Conservation (phyloP, 2,888 invertebrate species). For the Pomacea canaliculata region DNA sequence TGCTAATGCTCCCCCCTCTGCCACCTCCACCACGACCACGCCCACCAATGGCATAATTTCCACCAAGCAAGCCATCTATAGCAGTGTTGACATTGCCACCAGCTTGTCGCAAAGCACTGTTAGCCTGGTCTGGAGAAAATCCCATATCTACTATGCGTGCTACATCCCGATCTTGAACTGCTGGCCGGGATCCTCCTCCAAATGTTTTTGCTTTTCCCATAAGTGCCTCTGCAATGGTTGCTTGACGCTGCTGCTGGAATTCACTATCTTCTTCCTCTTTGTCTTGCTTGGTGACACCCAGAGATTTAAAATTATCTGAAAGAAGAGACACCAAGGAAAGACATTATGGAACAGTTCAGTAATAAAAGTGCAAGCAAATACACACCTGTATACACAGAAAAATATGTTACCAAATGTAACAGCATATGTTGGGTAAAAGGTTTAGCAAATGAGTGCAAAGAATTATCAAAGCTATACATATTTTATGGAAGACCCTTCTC, state of each 20-base stretch:
- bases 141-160: conserved; percentile 83
- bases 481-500: too few species aligned
- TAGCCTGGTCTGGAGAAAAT: conserved; percentile 82
- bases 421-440: too few species aligned
- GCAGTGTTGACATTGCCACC: conserved; percentile 78
- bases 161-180: conserved; percentile 58
- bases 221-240: conserved; percentile 89
- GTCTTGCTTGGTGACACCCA: conserved; percentile 70
- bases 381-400: too few species aligned
- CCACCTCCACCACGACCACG: background rate
- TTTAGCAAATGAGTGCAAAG: too few species aligned
- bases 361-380: too few species aligned
- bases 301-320: conserved; percentile 66
- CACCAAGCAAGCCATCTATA: conserved; percentile 54
- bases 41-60: conserved; percentile 24
- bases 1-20: background rate
- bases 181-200: conserved; percentile 59
- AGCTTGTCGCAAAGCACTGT: conserved; percentile 79
- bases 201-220: conserved; percentile 71
- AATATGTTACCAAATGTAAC: too few species aligned
- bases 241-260: conserved; percentile 90
- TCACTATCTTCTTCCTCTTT: conserved; percentile 79
- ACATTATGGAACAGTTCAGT: background rate
- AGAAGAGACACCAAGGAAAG: conserved; percentile 10
- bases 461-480: too few species aligned